Base-by-base conservation (phyloP, 2,797 vertebrate species). In the Euphonia xanthogaster region DNA sequence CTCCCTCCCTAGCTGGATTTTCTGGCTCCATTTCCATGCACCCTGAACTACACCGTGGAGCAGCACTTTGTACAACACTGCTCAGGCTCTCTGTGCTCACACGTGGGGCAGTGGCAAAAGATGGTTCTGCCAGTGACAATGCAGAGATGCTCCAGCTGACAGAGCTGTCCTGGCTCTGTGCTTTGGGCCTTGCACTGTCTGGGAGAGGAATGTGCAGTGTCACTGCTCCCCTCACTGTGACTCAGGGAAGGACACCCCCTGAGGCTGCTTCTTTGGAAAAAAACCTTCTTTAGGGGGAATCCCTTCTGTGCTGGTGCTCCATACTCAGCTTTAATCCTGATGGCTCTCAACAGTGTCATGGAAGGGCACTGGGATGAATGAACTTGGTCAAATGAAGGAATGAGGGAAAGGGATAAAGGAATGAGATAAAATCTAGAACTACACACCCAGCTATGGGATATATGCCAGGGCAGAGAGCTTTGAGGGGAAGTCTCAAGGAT, bases 21-120 rank as follows among this genome's bases (percentile, higher is more conserved):
- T 83, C 76, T 93, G 85, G 92, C 92, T 89, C 53, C 23, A 28
- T 51, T 95, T 87, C 88, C 68, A 57, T 10, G 88, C 83, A 93
- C 63, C 77, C 82, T 86, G 93, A 93, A 54, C 86, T 62, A 63
- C 63, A 66, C 63, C 5, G 2, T 16, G 70, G 50, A 88, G 88
- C 58, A 94, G 60, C 44, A 83, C 68, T 24, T 33, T 65, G 44
- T 75, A 37, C 68, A 83, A 15, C 53, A 53, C 51, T 76, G 2
- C 10, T 88, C 73, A 82, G 81, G 40, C 55, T 30, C 55, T 65
- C 79, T 33, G 35, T 33, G 25, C 66, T 84, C 73, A 78, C 4
- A 3, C 1, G 0, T 33, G 71, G 6, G 35, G 40, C 76, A 63
- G 55, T 7, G 47, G 73, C 55, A 62, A 58, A 78, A 81, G 40